A percentile compares a stretch with the other conserved stretches of the same genome.
These are phyloP conservation scores for Drosophila persimilis DNA, from an alignment of 1,140 invertebrate genomes.

Conservation along the genomic window DNA sequence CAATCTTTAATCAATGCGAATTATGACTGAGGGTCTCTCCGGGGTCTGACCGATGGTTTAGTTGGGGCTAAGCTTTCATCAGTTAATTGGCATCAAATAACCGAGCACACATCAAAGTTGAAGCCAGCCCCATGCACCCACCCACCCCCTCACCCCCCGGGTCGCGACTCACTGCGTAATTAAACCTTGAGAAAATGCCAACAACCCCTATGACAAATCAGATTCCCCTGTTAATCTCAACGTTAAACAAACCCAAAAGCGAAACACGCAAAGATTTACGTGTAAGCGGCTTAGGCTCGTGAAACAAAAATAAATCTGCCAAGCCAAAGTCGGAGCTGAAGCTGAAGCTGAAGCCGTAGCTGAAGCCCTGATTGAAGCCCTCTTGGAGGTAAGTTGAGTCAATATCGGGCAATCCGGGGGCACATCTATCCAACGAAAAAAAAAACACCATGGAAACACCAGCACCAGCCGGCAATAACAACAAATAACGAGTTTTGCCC, in stretches of 20 bases:
- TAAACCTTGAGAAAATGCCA: slow-evolving; percentile 50
- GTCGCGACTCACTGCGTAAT: slow-evolving; percentile 33
- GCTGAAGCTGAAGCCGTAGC: slow-evolving; percentile 3
- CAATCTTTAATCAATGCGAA: slow-evolving; percentile 4
- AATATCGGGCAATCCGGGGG: slow-evolving; percentile 35
- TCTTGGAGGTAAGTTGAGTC: slow-evolving; percentile 42
- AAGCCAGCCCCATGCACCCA: slow-evolving; percentile 26
- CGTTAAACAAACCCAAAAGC: slow-evolving; percentile 67
- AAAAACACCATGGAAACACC: slow-evolving; percentile 24
- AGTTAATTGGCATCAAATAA: slow-evolving; percentile 68
- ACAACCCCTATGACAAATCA: slow-evolving; percentile 66
- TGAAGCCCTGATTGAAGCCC: slow-evolving; percentile 3
- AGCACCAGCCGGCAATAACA: slow-evolving; percentile 3
- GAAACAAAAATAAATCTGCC: slow-evolving; percentile 49
- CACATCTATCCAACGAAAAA: slow-evolving; percentile 1
- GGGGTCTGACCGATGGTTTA: background rate
- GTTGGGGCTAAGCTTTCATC: slow-evolving; percentile 41
- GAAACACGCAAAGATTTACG: slow-evolving; percentile 74
- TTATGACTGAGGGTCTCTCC: background rate
- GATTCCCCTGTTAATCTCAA: slow-evolving; percentile 66
- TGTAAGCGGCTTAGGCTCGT: slow-evolving; percentile 61
- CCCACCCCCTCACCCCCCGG: slow-evolving; percentile 1
- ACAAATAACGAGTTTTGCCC: slow-evolving; percentile 29
- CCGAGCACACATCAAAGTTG: slow-evolving; percentile 60
- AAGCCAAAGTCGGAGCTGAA: slow-evolving; percentile 25